Conservation (phyloP, 2,113 vertebrate species). For the Larimichthys crocea region DNA sequence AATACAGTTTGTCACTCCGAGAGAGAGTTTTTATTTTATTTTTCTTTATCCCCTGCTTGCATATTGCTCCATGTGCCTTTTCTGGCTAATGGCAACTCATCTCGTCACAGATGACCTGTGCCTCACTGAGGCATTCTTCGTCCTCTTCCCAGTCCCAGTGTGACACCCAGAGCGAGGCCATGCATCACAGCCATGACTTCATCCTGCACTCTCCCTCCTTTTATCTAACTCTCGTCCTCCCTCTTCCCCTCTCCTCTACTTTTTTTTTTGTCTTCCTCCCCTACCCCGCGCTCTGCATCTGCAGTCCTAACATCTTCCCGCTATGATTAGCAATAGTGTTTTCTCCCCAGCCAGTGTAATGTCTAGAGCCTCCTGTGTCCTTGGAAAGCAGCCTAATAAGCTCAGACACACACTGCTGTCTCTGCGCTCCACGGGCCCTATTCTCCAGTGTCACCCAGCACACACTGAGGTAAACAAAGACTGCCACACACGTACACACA, state of each 20-base stretch:
- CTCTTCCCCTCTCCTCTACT: slow-evolving; percentile 29
- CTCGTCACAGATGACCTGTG: slow-evolving; percentile 70
- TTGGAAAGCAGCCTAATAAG: slow-evolving; percentile 84
- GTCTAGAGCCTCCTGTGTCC: slow-evolving; percentile 80
- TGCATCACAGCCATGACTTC: slow-evolving; percentile 62
- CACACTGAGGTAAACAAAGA: slow-evolving; percentile 81
- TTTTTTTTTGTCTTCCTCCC: slow-evolving; percentile 33
- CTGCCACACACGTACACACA: slow-evolving; percentile 60
- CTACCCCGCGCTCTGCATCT: slow-evolving; percentile 51
- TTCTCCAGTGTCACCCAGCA: slow-evolving; percentile 77
- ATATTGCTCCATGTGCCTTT: slow-evolving; percentile 39
- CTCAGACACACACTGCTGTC: slow-evolving; percentile 78
- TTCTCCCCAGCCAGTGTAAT: slow-evolving; percentile 72
- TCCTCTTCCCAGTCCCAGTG: slow-evolving; percentile 71
- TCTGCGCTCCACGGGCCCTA: slow-evolving; percentile 73
- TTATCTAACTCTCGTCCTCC: neutral
- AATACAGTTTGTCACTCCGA: slow-evolving; percentile 57
- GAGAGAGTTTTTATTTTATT: neutral
- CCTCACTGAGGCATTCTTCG: slow-evolving; percentile 41
- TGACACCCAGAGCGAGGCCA: slow-evolving; percentile 72
- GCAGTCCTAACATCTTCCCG: slow-evolving; percentile 70
- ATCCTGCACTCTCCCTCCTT: slow-evolving; percentile 30
- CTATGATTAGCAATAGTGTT: slow-evolving; percentile 75
- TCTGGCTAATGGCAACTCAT: slow-evolving; percentile 59
- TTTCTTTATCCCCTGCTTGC: neutral